Evolutionary conservation across 2,888 invertebrate species (phyloP), one percentile per base, ranked within the genome.

Genomic region (Xanthia togata): DNA sequence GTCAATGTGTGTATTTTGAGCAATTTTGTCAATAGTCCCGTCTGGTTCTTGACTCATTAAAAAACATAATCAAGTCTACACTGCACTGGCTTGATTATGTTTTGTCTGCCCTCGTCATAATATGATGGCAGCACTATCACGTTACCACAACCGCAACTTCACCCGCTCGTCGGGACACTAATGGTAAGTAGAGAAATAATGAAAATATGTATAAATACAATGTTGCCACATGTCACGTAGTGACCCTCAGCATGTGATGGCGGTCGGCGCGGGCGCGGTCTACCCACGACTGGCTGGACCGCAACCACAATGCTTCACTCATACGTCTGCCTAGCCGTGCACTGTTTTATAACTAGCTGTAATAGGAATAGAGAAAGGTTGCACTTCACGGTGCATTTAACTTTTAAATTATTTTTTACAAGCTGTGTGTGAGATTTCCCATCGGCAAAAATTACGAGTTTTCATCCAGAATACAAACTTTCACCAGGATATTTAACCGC

Each of bases 231-330:
- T 31, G 73, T 79, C 70, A 88, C 76, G 84, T 65, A 83, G 79
- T 86, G 31, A 73, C 41, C 26, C 57, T 50, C 73, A 62, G 74
- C 69, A 60, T 41, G 60, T 64, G 62, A 60, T 68, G 79, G 65
- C 55, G 75, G 55, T 44, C 41, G 64, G 63, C 70, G 74, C 65
- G 60, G 41, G 77, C 71, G 74, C 70, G 73, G 57, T 73, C 11
- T 47, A 62, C 68, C 76, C 63, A 55, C 74, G 73, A 70, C 76
- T 78, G 85, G 78, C 68, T 74, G 50, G 62, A 76, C 81, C 88
- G 80, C 80, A 85, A 88, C 89, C 89, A 57, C 88, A 88, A 73
- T 62, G 69, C 82, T 84, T 88, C 88, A 87, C 81, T 87, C 86
- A 87, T 74, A 83, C 77, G 79, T 84, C 87, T 72, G 72, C 74